phyloP scores from a whole-genome alignment of 2,888 invertebrate genomes.

The Lacanobia oleracea region DNA sequence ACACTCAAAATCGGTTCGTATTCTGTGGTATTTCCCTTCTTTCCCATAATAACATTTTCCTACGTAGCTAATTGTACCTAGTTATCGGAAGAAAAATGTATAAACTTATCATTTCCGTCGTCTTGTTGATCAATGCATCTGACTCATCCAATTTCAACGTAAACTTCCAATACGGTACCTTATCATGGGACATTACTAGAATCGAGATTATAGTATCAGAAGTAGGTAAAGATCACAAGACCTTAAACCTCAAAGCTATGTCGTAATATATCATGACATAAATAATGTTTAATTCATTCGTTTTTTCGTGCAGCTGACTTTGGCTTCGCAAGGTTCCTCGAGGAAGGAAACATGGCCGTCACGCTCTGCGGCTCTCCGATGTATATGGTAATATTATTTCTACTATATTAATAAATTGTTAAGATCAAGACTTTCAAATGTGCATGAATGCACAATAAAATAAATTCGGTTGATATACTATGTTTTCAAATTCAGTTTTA shows the following conservation, averaged over 20 bases:
- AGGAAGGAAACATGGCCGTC: slow-evolving; percentile 99
- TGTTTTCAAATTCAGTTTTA: slow-evolving; percentile 3
- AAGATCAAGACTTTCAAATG: slow-evolving; percentile 2
- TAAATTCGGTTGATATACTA: not conserved
- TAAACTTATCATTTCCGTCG: slow-evolving; percentile 28
- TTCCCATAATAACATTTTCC: not conserved
- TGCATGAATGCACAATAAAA: too few species aligned
- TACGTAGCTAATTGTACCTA: slow-evolving; percentile 5
- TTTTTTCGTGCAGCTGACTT: slow-evolving; percentile 95
- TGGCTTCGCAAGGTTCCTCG: slow-evolving; percentile 99
- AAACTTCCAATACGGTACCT: slow-evolving; percentile 13
- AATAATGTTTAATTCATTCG: slow-evolving; percentile 8
- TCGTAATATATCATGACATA: slow-evolving; percentile 10
- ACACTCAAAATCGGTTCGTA: slow-evolving; percentile 97
- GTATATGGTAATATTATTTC: slow-evolving; percentile 96
- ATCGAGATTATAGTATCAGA: slow-evolving; percentile 5
- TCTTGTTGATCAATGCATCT: slow-evolving; percentile 25
- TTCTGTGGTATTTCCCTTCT: too few species aligned
- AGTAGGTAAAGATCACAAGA: not conserved
- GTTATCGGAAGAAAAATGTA: slow-evolving; percentile 10
- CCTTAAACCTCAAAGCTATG: slow-evolving; percentile 6
- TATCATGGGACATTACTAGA: slow-evolving; percentile 5
- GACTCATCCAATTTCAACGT: slow-evolving; percentile 36
- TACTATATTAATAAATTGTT: slow-evolving; percentile 23
- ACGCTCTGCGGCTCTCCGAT: slow-evolving; percentile 99